Evolutionary conservation across 2,797 vertebrate species (phyloP).

Genomic region (Gymnoscopelus braueri): DNA sequence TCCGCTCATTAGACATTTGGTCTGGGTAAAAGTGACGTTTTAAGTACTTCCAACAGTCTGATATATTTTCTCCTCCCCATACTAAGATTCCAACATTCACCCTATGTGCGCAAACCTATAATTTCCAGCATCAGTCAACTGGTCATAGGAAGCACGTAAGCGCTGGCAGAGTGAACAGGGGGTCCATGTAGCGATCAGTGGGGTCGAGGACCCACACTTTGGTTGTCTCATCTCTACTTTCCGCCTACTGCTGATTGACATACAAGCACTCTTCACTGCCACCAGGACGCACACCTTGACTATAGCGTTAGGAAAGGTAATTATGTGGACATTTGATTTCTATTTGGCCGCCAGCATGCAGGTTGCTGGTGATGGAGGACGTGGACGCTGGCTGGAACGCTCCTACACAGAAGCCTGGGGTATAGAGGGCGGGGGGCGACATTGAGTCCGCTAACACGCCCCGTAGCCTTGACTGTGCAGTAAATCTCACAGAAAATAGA

Average conservation of each 20-base stretch:
- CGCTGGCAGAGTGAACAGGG: constrained; percentile 74
- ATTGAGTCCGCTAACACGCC: constrained; percentile 74
- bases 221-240: constrained; percentile 73
- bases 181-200: constrained; percentile 78
- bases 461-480: constrained; percentile 69
- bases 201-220: constrained; percentile 75
- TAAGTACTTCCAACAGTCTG: constrained; percentile 1
- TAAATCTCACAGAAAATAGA: constrained; percentile 30
- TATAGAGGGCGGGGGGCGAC: constrained; percentile 59
- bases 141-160: constrained; percentile 80
- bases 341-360: constrained; percentile 68
- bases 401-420: constrained; percentile 33
- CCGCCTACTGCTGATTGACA: constrained; percentile 73
- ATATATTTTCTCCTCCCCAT: not conserved
- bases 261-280: constrained; percentile 72
- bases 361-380: constrained; percentile 75
- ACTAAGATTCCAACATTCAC: constrained; percentile 38
- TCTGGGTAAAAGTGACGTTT: not conserved
- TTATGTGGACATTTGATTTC: constrained; percentile 79
- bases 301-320: constrained; percentile 86
- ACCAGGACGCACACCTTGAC: constrained; percentile 76
- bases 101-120: constrained; percentile 68
- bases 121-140: constrained; percentile 82
- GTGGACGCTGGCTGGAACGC: constrained; percentile 73
- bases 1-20: not conserved